A percentile compares a stretch with the other conserved stretches of the same genome.
phyloP scores from a whole-genome alignment of 2,888 invertebrate species.

The Meloe dianella region DNA sequence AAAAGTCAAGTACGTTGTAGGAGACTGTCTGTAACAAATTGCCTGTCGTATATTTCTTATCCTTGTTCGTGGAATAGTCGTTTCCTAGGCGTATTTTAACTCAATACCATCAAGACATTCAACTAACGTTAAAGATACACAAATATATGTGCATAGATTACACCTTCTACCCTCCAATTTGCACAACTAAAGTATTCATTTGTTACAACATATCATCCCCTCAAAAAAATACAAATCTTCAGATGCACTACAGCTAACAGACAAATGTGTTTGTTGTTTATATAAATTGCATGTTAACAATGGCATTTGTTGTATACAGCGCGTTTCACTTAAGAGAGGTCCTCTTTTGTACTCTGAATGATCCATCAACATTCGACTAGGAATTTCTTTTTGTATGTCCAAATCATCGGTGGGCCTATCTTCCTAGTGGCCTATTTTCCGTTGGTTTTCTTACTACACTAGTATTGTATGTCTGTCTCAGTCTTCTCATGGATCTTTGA shows the following conservation, averaged over 20 bases:
- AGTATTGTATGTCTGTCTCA: too few species aligned
- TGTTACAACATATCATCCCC: conserved; percentile 9
- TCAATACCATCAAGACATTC: conserved; percentile 14
- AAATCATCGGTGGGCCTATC: too few species aligned
- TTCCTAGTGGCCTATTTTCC: too few species aligned
- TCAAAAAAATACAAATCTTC: neutral
- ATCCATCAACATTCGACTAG: too few species aligned
- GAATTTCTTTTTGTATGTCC: too few species aligned
- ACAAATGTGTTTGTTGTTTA: too few species aligned
- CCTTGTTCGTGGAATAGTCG: conserved; percentile 22
- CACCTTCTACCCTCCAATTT: conserved; percentile 17
- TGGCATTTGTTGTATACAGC: too few species aligned
- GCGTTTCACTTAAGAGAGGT: too few species aligned
- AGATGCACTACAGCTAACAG: neutral
- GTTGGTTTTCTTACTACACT: too few species aligned
- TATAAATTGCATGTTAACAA: too few species aligned
- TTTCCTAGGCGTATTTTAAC: conserved; percentile 21
- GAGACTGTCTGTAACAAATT: conserved; percentile 31
- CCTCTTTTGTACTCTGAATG: too few species aligned
- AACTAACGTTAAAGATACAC: conserved; percentile 24
- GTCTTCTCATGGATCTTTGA: too few species aligned
- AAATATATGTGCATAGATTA: conserved; percentile 35
- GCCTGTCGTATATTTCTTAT: conserved; percentile 30
- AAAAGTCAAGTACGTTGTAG: conserved; percentile 29
- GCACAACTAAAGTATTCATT: conserved; percentile 29